These are phyloP conservation scores for Gortyna flavago DNA, from an alignment of 2,888 invertebrate species.

Conservation along the genomic window DNA sequence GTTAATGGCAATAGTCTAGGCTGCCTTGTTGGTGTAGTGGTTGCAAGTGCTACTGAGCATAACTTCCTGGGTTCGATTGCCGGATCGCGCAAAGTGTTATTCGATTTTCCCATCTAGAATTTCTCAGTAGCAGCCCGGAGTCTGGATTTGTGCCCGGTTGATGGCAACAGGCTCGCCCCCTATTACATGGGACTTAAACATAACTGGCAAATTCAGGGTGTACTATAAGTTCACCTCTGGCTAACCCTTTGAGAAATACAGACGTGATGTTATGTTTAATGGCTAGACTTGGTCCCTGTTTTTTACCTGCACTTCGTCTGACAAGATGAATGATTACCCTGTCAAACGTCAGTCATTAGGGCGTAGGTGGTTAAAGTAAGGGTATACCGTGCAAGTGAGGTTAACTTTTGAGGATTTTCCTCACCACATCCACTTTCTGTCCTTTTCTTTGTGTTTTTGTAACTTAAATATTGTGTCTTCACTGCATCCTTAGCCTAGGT, in stretches of 20 bases:
- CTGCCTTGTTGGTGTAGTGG: background rate
- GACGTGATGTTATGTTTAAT: background rate
- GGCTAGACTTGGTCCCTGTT: background rate
- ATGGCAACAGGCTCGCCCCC: too few species aligned
- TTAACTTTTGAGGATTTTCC: background rate
- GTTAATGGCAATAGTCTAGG: background rate
- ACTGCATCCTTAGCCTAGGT: too few species aligned
- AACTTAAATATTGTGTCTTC: too few species aligned
- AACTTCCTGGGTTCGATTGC: too few species aligned
- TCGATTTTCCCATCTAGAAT: too few species aligned
- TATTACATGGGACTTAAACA: background rate
- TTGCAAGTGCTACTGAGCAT: too few species aligned
- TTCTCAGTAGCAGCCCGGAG: background rate
- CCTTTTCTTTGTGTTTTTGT: too few species aligned
- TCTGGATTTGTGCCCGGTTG: background rate
- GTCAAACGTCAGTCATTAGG: slow-evolving; percentile 27
- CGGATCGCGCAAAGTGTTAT: background rate
- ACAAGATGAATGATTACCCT: slow-evolving; percentile 29
- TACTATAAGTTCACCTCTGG: background rate
- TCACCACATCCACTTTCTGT: too few species aligned
- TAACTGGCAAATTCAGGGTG: background rate
- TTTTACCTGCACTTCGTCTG: slow-evolving; percentile 13
- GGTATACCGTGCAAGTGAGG: background rate
- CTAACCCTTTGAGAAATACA: too few species aligned
- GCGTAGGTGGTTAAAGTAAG: background rate